Base-by-base conservation (phyloP, 2,113 vertebrate species). In the Crypturellus undulatus region DNA sequence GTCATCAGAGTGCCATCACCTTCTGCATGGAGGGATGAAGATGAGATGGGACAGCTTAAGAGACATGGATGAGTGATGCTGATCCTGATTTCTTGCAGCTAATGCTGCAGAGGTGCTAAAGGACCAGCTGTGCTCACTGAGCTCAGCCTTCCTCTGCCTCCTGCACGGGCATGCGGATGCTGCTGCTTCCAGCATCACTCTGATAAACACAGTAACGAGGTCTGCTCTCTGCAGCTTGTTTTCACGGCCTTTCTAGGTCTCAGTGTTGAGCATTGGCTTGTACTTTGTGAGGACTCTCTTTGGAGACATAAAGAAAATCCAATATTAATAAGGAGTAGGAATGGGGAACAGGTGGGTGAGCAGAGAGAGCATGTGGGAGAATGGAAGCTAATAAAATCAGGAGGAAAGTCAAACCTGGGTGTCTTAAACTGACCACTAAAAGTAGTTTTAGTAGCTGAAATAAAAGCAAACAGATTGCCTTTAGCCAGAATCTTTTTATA, bases 171-270 rank as follows among this genome's bases (percentile, higher is more conserved):
- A 28, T 10, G 12, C 22, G 4, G 10, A 5, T 0, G 1, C 68
- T 7, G 70, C 42, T 13, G 76, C 76, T 20, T 6, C 30, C 2
- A 2, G 28, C 65, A 3, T 13, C 6, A 1, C 38, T 9, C 52
- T 9, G 36, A 36, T 19, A 3, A 7, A 24, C 3, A 0, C 10
- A 13, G 18, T 1, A 2, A 7, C 9, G 0, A 54, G 6, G 30
- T 16, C 75, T 17, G 32, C 16, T n/a, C 49, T 10, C 65, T 16
- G 54, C 69, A 34, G 13, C 89, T 22, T 68, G 40, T 5, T 26
- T 10, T 10, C 19, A 1, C 2, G 3, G 17, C 43, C 5, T 0
- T 4, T 13, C 56, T 84, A 16, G 32, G 9, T 6, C 42, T 12
- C 42, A 25, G 3, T 2, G 5, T 24, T 45, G 56, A 42, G 30